Base-by-base conservation (phyloP, 2,113 vertebrate species). In the Pampusana beccarii region DNA sequence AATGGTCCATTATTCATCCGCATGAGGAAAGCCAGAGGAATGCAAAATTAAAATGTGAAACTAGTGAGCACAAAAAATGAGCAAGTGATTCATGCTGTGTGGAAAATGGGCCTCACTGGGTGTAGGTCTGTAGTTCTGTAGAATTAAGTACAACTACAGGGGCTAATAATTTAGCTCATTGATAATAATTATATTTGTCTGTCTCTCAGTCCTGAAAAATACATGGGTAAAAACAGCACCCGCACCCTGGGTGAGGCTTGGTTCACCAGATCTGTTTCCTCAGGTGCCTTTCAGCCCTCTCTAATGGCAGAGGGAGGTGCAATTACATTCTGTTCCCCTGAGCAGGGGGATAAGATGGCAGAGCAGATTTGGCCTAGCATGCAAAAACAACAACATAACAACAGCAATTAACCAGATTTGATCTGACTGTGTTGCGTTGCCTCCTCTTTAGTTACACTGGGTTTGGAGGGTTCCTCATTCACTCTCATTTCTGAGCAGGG, bases 21-120 rank as follows among this genome's bases (percentile, higher is more conserved):
- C 33, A 1, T 26, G 69, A 94, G 83, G 44, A 85, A 77, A 93
- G 80, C 66, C 95, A 92, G 91, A 74, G 88, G 73, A 86, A 46
- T 50, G 92, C 92, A 95, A 94, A 97, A 86, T 70, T 29, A 65
- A 81, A 94, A 84, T 14, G 21, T 57, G 83, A 93, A 94, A 65
- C 46, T 56, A 33, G 69, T 1, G 75, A 93, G 82, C 65, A 67
- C 60, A 84, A 53, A 92, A 61, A 16, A 13, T 0, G 1, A 86
- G 83, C 73, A 57, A 84, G 92, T 81, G 69, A 95, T 89, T 96
- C 93, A 91, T 46, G 57, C 80, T 53, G 57, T 16, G 77, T 71
- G 86, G 89, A 95, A 94, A 96, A 96, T 0, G 25, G 65, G 65
- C 77, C 77, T 92, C 86, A 42, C 64, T 74, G 57, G 57, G 48